phyloP scores from a whole-genome alignment of 1,140 invertebrate species.

The Rhizoglyphus robini region DNA sequence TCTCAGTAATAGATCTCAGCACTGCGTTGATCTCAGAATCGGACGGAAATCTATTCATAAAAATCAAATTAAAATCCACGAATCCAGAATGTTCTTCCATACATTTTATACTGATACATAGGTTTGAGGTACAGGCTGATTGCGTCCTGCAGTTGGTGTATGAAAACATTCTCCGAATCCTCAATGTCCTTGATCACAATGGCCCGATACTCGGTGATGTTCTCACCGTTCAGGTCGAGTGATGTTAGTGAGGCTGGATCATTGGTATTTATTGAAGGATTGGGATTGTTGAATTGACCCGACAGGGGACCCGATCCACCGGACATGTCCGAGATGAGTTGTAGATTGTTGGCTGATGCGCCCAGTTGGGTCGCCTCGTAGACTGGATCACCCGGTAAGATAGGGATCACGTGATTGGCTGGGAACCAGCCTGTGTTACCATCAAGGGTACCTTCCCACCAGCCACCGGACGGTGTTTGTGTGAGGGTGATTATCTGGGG shows the following conservation, averaged over 20 bases:
- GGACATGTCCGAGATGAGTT: background rate
- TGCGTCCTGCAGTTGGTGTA: conserved; percentile 68
- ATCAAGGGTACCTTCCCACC: conserved; percentile 87
- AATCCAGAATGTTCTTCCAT: conserved; percentile 35
- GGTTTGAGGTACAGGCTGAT: conserved; percentile 68
- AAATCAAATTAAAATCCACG: conserved; percentile 3
- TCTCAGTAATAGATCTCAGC: conserved; percentile 32
- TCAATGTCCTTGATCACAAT: conserved; percentile 75
- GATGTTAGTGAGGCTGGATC: background rate
- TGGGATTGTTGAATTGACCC: background rate
- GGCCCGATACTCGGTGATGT: background rate
- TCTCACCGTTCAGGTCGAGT: background rate
- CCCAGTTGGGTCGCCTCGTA: background rate
- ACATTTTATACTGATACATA: conserved; percentile 68
- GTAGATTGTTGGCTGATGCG: background rate
- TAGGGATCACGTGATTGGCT: conserved; percentile 70
- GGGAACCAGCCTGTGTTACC: conserved; percentile 90
- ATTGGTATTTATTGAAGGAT: too few species aligned
- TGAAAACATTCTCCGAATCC: conserved; percentile 76
- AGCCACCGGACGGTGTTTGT: conserved; percentile 63
- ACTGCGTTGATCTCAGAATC: conserved; percentile 69
- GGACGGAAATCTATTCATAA: conserved; percentile 47
- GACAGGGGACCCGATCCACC: background rate
- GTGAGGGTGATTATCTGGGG: conserved; percentile 69
- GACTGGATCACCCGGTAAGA: background rate